Base-by-base conservation (phyloP, 2,797 vertebrate genomes). In the Onychomys leucogaster region DNA sequence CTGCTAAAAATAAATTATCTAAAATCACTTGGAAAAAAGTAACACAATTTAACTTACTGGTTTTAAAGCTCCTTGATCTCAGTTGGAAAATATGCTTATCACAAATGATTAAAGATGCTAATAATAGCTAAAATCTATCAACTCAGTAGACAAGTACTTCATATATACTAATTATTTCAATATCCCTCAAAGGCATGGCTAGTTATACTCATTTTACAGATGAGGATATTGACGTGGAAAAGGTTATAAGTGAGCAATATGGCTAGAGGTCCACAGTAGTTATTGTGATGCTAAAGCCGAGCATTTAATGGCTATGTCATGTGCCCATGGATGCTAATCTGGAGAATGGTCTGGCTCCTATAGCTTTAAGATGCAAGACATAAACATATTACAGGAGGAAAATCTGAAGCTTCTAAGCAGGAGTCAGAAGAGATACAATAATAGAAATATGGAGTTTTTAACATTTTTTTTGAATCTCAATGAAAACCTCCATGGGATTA, bases 1-100 rank as follows among this genome's bases (percentile, higher is more conserved):
- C 75, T 90, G 76, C 61, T 86, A 55, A 89, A 90, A 86, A 63
- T 34, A 69, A 32, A 75, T 83, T 37, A 63, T 71, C 25, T 46
- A 87, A 83, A 84, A n/a, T 65, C 43, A 29, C 16, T 91, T 71
- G 49, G 65, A 21, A 89, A 77, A 92, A 25, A 82, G 49, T 55
- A 82, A 34, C 71, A 89, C 57, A 41, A 69, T 75, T 75, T 52
- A 37, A 67, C 61, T 91, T 85, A 19, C 16, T 78, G 16, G 11
- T 67, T 55, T 65, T 67, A 90, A 73, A 92, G 16, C 92, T 78
- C 27, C 12, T 34, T 95, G n/a, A 77, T 73, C 49, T 91, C 37
- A 59, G 1, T 17, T 78, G 41, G 63, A 52, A 92, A 80, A 2
- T 52, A 7, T 11, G 17, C 29, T 86, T 82, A 43, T 76, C 49